These are phyloP conservation scores for Sphaerophoria rueppellii DNA, from an alignment of 2,888 invertebrate genomes.

Conservation along the genomic window DNA sequence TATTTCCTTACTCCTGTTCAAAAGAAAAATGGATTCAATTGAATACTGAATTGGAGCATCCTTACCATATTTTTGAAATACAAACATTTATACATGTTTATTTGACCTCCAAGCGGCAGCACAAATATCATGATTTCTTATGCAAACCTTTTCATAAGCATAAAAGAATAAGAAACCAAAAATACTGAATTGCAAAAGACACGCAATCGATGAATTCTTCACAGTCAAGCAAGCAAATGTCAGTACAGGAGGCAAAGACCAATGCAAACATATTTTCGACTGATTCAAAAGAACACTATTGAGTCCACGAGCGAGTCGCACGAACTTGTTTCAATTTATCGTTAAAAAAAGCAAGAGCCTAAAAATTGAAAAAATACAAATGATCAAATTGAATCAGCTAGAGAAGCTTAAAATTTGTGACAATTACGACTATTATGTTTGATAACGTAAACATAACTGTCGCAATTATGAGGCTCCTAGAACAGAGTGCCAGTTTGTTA, in stretches of 20 bases:
- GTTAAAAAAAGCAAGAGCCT: no score
- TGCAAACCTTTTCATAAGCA: conserved; percentile 59
- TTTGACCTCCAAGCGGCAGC: conserved; percentile 34
- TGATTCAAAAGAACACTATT: neutral
- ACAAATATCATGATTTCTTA: conserved; percentile 53
- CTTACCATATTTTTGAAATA: conserved; percentile 44
- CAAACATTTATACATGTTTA: neutral
- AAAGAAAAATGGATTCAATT: neutral
- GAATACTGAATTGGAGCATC: conserved; percentile 50
- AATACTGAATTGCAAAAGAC: conserved; percentile 52
- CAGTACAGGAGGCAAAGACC: conserved; percentile 5
- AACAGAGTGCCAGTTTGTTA: no score
- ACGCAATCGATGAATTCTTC: conserved; percentile 44
- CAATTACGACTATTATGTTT: no score
- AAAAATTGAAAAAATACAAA: no score
- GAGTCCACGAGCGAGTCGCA: neutral
- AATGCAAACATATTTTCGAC: conserved; percentile 13
- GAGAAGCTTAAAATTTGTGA: no score
- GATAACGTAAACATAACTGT: no score
- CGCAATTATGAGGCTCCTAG: no score
- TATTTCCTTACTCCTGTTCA: neutral
- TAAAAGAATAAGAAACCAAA: conserved; percentile 15
- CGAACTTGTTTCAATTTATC: neutral
- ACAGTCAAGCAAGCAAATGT: neutral
- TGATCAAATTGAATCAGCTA: no score